Base-by-base conservation (phyloP, 2,113 vertebrate species). In the Nothocercus julius region DNA sequence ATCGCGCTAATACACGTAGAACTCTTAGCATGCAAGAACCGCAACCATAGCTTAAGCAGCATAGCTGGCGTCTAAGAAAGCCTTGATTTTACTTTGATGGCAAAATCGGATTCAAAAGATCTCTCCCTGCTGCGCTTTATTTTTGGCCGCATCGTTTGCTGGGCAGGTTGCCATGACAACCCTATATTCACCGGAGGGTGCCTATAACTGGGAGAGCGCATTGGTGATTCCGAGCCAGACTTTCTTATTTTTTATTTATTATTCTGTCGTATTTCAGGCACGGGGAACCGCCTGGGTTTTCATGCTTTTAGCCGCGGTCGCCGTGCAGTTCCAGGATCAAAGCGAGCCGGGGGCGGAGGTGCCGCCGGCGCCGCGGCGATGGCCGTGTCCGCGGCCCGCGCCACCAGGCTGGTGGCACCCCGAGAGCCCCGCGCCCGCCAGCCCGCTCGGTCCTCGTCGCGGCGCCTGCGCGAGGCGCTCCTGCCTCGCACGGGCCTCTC, bases 91-190 rank as follows among this genome's bases (percentile, higher is more conserved):
- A 80, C 70, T 91, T 89, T 80, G 85, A 84, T 22, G 20, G 54
- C 53, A 84, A 85, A 87, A 66, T 85, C 12, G 40, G 94, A 95
- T 91, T 90, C 61, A 36, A 79, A 91, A 82, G 54, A 70, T 88
- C 93, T 80, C 42, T 92, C 69, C 96, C 90, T 96, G 89, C 83
- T 94, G 54, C 85, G 91, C 93, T 93, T 94, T 96, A 96, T 95
- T 96, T 96, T 91, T 89, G 96, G 88, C 70, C 67, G 13, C 89
- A 92, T 97, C 84, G 5, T 95, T 97, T 86, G 93, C 88, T 86
- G 96, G 95, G 85, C 91, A 95, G 61, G 97, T 98, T 97, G 90
- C 94, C 96, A 96, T 97, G 96, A 83, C 96, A 98, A 98, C 97
- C 79, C 92, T 44, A n/a, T 74, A 92, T 87, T 95, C 96, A 96